phyloP scores from a whole-genome alignment of 1,140 invertebrate genomes.

The Bombus ignitus region DNA sequence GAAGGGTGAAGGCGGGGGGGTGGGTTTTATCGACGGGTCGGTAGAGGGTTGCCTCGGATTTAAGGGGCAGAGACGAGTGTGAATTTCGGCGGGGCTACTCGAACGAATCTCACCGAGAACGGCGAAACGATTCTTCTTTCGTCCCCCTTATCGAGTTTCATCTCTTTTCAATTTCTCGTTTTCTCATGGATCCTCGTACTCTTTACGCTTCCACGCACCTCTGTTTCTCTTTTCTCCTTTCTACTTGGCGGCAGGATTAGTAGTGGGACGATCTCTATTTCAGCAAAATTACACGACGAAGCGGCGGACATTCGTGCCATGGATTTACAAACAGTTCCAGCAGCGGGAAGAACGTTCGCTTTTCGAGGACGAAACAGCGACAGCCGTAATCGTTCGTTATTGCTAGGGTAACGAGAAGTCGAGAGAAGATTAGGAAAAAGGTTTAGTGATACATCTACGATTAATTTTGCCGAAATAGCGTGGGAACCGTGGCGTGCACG shows the following conservation, averaged over 20 bases:
- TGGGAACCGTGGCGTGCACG: conserved; percentile 2
- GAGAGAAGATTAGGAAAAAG: conserved; percentile 31
- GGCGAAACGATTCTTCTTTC: conserved; percentile 31
- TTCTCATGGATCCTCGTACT: background rate
- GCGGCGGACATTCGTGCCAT: background rate
- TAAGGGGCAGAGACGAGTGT: background rate
- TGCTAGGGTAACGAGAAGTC: conserved; percentile 34
- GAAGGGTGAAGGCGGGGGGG: background rate
- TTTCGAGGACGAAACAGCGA: too few species aligned
- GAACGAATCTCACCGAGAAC: background rate
- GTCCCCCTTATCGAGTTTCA: background rate
- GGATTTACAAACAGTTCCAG: background rate
- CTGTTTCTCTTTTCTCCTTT: conserved; percentile 18
- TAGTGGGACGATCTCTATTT: conserved; percentile 31
- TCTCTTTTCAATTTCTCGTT: background rate
- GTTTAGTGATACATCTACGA: conserved; percentile 28
- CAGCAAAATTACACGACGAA: conserved; percentile 45
- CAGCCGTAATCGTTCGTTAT: conserved; percentile 38
- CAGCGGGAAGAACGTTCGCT: conserved; percentile 22
- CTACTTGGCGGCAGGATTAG: background rate
- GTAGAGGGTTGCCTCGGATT: background rate
- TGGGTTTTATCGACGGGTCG: background rate
- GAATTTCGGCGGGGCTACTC: background rate
- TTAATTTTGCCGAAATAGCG: conserved; percentile 57
- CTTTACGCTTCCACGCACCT: background rate